Percentiles rank a stretch among this genome's conserved stretches.
These are phyloP conservation scores for Heterodera schachtii DNA, from an alignment of 1,140 invertebrate species.

Conservation along the genomic window DNA sequence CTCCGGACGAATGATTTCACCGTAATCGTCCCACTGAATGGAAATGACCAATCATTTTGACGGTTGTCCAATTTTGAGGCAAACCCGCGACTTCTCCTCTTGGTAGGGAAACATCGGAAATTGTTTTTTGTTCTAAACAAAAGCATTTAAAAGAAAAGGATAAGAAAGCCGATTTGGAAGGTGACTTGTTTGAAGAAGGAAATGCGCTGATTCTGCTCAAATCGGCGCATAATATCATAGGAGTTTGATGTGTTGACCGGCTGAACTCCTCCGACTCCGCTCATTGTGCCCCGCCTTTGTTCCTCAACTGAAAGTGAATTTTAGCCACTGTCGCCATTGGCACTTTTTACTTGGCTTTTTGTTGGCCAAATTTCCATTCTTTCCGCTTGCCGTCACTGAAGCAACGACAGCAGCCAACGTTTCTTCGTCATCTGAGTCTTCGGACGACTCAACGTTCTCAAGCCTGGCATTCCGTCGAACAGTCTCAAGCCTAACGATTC, in stretches of 20 bases:
- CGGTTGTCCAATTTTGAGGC: constrained; percentile 71
- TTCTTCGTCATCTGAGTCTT: constrained; percentile 59
- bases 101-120: constrained; percentile 94
- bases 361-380: constrained; percentile 12
- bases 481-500: constrained; percentile 45
- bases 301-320: constrained; percentile 1
- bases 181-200: constrained; percentile 71
- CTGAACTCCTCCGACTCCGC: not conserved
- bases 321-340: not conserved
- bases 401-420: constrained; percentile 34
- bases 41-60: not conserved
- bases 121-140: constrained; percentile 88
- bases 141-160: constrained; percentile 93
- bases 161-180: constrained; percentile 60
- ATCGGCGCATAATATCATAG: constrained; percentile 55
- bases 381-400: constrained; percentile 19
- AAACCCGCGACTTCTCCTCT: constrained; percentile 87
- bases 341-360: constrained; percentile 1
- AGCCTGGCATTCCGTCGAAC: constrained; percentile 48
- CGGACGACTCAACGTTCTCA: constrained; percentile 65
- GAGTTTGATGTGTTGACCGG: constrained; percentile 34
- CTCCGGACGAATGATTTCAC: constrained; percentile 63
- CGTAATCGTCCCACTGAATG: constrained; percentile 65
- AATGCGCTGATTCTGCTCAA: constrained; percentile 49
- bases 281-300: constrained; percentile 7